Percentiles rank a stretch among this genome's conserved stretches.
These are phyloP conservation scores for Dipodomys spectabilis DNA, from an alignment of 2,113 vertebrate genomes.

Conservation along the genomic window DNA sequence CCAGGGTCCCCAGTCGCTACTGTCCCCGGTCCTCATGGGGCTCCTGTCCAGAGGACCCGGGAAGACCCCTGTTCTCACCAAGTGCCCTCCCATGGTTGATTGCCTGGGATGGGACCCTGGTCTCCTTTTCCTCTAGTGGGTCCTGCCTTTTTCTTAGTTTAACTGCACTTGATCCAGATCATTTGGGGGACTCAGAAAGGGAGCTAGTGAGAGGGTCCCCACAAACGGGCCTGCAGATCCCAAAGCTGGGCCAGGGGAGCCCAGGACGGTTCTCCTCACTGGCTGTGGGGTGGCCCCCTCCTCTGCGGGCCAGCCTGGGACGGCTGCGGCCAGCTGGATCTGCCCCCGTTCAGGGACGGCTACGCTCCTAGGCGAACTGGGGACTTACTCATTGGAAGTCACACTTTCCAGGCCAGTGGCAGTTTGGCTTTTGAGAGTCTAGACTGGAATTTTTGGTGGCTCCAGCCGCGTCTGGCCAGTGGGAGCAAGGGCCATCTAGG, in stretches of 20 bases:
- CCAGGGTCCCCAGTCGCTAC: neutral
- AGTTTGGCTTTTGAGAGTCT: neutral
- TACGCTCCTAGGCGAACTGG: neutral
- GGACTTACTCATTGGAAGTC: fast-evolving
- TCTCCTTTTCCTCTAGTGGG: slow-evolving; percentile 85
- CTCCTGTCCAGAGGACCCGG: fast-evolving
- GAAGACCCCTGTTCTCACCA: fast-evolving
- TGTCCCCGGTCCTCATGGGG: neutral
- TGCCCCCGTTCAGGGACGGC: fast-evolving
- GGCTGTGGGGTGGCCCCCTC: no score
- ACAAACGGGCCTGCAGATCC: fast-evolving
- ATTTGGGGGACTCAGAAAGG: neutral
- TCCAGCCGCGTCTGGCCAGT: neutral
- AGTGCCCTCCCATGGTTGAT: fast-evolving
- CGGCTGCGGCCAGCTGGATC: neutral
- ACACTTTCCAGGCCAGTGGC: neutral
- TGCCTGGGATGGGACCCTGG: slow-evolving; percentile 80
- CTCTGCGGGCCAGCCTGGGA: fast-evolving
- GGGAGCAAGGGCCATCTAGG: neutral
- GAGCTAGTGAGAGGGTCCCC: neutral
- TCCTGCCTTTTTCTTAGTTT: neutral
- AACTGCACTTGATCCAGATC: neutral
- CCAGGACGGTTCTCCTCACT: fast-evolving
- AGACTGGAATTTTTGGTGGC: neutral
- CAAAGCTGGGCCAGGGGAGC: fast-evolving